Evolutionary conservation across 2,113 vertebrate genomes (phyloP), one percentile per base, ranked within the genome.

Genomic region (Phycodurus eques): DNA sequence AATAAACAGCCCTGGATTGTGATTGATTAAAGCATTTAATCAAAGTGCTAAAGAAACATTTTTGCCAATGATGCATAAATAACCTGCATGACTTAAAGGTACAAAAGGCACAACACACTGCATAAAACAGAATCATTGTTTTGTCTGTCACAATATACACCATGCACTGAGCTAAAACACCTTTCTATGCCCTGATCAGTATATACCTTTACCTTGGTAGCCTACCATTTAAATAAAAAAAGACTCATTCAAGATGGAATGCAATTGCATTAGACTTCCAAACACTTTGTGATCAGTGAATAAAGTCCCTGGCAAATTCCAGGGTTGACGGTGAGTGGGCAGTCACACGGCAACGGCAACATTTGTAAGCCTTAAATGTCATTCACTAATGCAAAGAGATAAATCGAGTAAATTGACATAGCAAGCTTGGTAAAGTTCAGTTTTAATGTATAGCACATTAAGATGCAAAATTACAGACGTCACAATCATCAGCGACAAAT

Each of bases 21-120:
- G 96, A 97, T 97, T 97, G 95, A 98, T 98, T 98, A 97, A 96
- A 96, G 94, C 94, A 93, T 95, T 98, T 97, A 97, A 98, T 98
- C 96, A 97, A 96, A 96, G 92, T 95, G 94, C 94, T 96, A 93
- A 95, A 95, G 92, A 94, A 92, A 86, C 92, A 90, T 94, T 93
- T 94, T 94, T 95, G 92, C 93, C 94, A 94, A 92, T 92, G 85
- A 92, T 94, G 94, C 93, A 94, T 93, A 92, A 92, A 91, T 91
- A 91, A 89, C 93, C 67, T 82, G 71, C 88, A 85, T 91, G 90
- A 87, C 91, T 93, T 93, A 90, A 92, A 80, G 74, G 49, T 76
- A 75, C 64, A 81, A 82, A 82, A 71, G 15, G 7, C 66, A 19
- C n/a, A 22, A 46, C 7, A 22, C 42, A 44, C 42, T 13, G 43